Base-by-base conservation (phyloP, 2,888 invertebrate genomes). In the Nomada fabriciana region DNA sequence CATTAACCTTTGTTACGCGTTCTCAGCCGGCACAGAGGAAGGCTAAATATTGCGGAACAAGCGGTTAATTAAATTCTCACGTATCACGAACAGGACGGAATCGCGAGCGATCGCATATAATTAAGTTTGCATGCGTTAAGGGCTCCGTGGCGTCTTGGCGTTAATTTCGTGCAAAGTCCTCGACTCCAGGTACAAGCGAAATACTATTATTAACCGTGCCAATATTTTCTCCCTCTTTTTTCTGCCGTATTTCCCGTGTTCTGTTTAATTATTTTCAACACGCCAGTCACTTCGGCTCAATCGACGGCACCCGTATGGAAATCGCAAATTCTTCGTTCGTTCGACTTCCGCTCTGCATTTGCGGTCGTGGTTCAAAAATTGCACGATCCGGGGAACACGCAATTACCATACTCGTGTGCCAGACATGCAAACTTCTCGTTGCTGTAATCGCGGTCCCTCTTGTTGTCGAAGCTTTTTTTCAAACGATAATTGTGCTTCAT, bases 371-470 rank as follows among this genome's bases (percentile, higher is more conserved):
- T 63, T 61, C 59, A 59, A 80, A 82, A 76, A 86, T 83, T 78
- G 60, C 68, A 77, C 55, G 64, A 52, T 55, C 60, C 79, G 68
- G 67, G 57, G 76, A 82, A 82, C 89, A 86, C 85, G 90, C 89
- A 89, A 91, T 91, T 91, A 91, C 79, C 80, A 72, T 86, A 85
- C 87, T 90, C 86, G 73, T 85, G 73, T 85, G 88, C 63, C 61
- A 78, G 85, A 83, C 90, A 88, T 83, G 87, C 85, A 83, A 88
- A 83, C 87, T 76, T 81, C 74, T 25, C 61, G 15, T 23, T 29
- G 29, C 10, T 43, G 67, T 59, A 77, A 72, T 76, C 52, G 36
- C 10, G 25, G 11, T 20, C 2, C 63, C 57, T 42, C 52, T n/a
- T 60, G 72, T 64, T 78, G 23, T 11, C 29, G 4, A 10, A 20